These are phyloP conservation scores for Bucorvus abyssinicus DNA, from an alignment of 2,797 vertebrate genomes.

Conservation along the genomic window DNA sequence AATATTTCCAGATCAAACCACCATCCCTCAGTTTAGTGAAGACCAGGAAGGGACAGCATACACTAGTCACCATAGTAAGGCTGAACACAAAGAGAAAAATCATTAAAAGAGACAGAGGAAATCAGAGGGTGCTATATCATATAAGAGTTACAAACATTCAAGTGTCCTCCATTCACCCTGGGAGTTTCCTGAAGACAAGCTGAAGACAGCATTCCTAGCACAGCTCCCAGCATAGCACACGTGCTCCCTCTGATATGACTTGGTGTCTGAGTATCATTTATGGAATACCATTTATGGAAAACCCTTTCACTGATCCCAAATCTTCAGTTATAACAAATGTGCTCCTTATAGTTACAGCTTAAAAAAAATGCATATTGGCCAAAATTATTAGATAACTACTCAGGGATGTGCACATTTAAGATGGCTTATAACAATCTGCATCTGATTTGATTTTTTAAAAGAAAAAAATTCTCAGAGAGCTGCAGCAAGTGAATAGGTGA, in stretches of 20 bases:
- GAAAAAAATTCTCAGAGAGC: neutral
- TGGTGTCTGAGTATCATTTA: neutral
- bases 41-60: neutral
- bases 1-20: neutral
- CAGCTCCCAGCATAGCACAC: neutral
- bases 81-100: neutral
- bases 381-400: neutral
- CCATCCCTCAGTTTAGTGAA: neutral
- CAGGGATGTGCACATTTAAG: neutral
- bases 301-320: neutral
- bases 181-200: neutral
- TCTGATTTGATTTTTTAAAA: neutral
- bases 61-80: neutral
- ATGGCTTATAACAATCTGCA: neutral
- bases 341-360: neutral
- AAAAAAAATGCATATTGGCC: neutral
- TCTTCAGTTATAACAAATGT: neutral
- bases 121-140: neutral
- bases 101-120: neutral
- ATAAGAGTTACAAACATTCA: neutral
- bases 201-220: neutral
- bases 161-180: neutral
- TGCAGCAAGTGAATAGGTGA: neutral
- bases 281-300: neutral
- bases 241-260: neutral